Evolutionary conservation across 2,888 invertebrate genomes (phyloP).

Genomic region (Dryocosmus kuriphilus): DNA sequence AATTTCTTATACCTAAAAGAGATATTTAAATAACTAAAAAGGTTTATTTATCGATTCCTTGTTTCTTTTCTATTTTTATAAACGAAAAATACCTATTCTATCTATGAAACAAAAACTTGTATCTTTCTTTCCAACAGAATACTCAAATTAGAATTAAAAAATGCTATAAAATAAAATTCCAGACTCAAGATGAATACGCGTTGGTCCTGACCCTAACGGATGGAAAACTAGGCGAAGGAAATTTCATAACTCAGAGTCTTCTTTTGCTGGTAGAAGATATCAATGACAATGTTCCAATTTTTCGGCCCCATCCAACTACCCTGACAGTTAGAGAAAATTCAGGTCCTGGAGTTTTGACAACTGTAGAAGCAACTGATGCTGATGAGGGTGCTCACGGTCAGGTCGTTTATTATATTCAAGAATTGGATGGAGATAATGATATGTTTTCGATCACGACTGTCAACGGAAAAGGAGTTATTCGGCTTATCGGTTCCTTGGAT

Average conservation of each 20-base stretch:
- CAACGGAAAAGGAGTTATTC: conserved; percentile 91
- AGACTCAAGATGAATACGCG: conserved; percentile 92
- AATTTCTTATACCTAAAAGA: too few relatives aligned
- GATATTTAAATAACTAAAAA: too few relatives aligned
- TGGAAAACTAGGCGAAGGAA: conserved; percentile 90
- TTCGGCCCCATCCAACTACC: conserved; percentile 90
- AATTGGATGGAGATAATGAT: conserved; percentile 87
- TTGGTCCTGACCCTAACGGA: conserved; percentile 93
- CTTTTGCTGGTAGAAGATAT: conserved; percentile 93
- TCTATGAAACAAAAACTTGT: too few relatives aligned
- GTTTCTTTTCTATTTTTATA: too few relatives aligned
- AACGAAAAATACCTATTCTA: too few relatives aligned
- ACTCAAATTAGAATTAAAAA: too few relatives aligned
- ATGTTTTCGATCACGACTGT: conserved; percentile 90
- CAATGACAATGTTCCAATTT: conserved; percentile 94
- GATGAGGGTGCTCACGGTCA: conserved; percentile 96
- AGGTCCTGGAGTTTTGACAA: conserved; percentile 85
- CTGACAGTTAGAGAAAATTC: conserved; percentile 90
- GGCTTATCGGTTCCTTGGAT: conserved; percentile 87
- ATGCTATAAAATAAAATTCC: conserved; percentile 27
- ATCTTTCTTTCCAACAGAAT: too few relatives aligned
- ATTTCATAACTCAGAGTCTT: conserved; percentile 93
- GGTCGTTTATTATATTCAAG: conserved; percentile 92
- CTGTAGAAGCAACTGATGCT: conserved; percentile 91
- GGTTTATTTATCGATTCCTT: too few relatives aligned